phyloP scores from a whole-genome alignment of 2,797 vertebrate genomes.

The Naso thynnoides region DNA sequence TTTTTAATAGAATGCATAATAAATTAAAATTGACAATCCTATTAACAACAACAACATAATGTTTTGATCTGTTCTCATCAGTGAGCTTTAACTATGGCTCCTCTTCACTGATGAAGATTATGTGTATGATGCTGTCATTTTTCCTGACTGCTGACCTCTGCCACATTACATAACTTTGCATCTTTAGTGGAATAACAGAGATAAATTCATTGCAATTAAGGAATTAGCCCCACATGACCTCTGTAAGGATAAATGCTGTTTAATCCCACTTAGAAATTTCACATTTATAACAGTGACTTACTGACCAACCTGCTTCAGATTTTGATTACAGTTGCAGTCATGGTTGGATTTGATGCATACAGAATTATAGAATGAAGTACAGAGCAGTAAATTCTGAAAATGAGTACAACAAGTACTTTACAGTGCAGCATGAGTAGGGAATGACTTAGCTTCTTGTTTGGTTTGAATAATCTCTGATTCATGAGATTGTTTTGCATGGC shows the following conservation, averaged over 20 bases:
- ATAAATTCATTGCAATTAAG: slow-evolving; percentile 15
- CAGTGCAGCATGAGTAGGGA: background rate
- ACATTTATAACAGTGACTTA: background rate
- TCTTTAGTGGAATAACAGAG: slow-evolving; percentile 8
- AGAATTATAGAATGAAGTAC: background rate
- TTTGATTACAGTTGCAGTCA: background rate
- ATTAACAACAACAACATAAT: too few relatives aligned
- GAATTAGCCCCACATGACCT: slow-evolving; percentile 11
- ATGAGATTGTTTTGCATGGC: slow-evolving; percentile 31
- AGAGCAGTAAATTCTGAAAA: background rate
- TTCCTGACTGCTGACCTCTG: slow-evolving; percentile 43
- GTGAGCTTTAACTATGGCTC: background rate
- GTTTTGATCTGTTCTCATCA: background rate
- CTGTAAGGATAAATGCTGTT: background rate
- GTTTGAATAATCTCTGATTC: slow-evolving; percentile 32
- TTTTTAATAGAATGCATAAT: too few relatives aligned
- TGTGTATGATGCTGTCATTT: slow-evolving; percentile 18
- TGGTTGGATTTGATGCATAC: background rate
- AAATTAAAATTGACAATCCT: too few relatives aligned
- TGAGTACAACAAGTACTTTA: slow-evolving; percentile 8
- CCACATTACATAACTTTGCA: slow-evolving; percentile 37
- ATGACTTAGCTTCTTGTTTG: slow-evolving; percentile 7
- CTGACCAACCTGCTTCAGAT: background rate
- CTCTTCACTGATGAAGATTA: slow-evolving; percentile 8
- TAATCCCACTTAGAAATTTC: slow-evolving; percentile 18